phyloP scores from a whole-genome alignment of 2,797 vertebrate genomes.

The Muscicapa striata region DNA sequence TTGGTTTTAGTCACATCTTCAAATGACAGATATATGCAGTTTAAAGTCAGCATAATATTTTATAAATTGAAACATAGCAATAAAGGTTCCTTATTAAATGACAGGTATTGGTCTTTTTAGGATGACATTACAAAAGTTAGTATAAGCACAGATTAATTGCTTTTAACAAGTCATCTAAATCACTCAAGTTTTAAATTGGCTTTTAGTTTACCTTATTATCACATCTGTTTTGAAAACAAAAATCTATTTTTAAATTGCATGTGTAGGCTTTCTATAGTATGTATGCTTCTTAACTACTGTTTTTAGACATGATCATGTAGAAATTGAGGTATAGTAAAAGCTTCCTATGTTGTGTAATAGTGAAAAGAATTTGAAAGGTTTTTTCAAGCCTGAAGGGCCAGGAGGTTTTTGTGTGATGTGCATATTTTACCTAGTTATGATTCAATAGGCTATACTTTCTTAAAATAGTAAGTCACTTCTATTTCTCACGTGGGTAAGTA shows the following conservation, averaged over 20 bases:
- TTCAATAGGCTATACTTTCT: background rate
- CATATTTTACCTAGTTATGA: background rate
- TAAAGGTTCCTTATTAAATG: background rate
- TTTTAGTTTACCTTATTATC: background rate
- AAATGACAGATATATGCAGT: background rate
- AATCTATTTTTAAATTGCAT: background rate
- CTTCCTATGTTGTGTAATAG: background rate
- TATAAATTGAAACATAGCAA: background rate
- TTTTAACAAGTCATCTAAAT: slow-evolving; percentile 19
- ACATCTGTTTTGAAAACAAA: background rate
- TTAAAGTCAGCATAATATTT: background rate
- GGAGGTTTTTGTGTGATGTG: background rate
- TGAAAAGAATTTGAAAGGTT: background rate
- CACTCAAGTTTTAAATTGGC: background rate
- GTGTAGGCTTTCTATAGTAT: background rate
- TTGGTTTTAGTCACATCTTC: background rate
- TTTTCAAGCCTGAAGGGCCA: background rate
- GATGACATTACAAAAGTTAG: background rate
- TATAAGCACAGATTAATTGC: background rate
- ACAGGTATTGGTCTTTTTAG: background rate
- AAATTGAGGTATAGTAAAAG: background rate
- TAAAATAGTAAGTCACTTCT: background rate
- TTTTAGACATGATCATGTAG: background rate
- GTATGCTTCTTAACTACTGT: background rate
- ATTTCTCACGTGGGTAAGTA: background rate